These are phyloP conservation scores for Barbus barbus DNA, from an alignment of 2,113 vertebrate species.

Conservation along the genomic window DNA sequence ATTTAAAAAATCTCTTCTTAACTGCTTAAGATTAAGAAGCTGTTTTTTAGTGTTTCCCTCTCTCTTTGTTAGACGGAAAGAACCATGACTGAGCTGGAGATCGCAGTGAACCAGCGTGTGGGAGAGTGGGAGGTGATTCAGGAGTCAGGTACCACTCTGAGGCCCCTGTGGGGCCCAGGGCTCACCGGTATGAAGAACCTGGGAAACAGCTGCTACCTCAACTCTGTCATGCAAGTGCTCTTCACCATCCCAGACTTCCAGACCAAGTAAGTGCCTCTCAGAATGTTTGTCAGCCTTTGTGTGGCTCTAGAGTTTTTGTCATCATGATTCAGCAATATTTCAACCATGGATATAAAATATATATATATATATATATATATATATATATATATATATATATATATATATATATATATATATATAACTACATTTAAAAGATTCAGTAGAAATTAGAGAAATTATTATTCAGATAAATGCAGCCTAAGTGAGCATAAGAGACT, in stretches of 20 bases:
- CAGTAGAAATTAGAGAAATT: no score
- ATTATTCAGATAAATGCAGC: no score
- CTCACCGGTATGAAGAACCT: constrained; percentile 96
- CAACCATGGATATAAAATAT: no score
- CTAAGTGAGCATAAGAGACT: no score
- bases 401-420: no score
- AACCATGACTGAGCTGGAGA: constrained; percentile 98
- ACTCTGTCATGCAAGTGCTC: constrained; percentile 99
- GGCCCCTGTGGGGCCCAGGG: constrained; percentile 89
- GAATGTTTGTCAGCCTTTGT: not conserved
- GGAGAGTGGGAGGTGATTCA: constrained; percentile 99
- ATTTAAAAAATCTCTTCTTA: not conserved
- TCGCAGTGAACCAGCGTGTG: constrained; percentile 97
- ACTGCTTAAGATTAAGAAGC: no score
- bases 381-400: no score
- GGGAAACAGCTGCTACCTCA: constrained; percentile 99
- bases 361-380: no score
- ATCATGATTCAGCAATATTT: no score
- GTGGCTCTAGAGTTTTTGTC: not conserved
- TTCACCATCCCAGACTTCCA: constrained; percentile 98
- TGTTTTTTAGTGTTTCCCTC: not conserved
- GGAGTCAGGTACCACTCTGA: constrained; percentile 90
- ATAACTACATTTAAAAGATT: no score
- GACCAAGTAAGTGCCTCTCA: constrained; percentile 85
- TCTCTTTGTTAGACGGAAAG: constrained; percentile 85